Evolutionary conservation across 2,113 vertebrate genomes (phyloP).

Genomic region (Pelobates fuscus): DNA sequence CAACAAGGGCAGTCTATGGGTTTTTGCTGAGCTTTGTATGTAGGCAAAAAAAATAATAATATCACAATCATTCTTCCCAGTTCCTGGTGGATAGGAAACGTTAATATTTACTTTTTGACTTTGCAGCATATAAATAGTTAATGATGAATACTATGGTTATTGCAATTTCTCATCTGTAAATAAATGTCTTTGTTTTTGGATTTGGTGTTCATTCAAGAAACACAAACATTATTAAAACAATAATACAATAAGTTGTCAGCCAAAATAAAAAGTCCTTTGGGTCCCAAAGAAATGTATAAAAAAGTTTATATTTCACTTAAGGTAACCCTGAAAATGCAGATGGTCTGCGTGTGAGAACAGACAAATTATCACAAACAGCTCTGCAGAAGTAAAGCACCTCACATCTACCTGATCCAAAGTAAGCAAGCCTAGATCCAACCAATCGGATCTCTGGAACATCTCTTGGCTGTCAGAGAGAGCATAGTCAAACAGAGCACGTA

Average conservation of each 20-base stretch:
- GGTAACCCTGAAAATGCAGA: constrained; percentile 9
- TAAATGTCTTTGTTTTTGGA: neutral
- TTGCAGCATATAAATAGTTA: too few species aligned
- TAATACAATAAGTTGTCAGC: neutral
- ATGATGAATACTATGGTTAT: too few species aligned
- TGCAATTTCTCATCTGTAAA: too few species aligned
- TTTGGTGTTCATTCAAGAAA: neutral
- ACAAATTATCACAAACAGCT: constrained; percentile 9
- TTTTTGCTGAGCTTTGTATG: too few species aligned
- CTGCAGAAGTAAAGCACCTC: neutral
- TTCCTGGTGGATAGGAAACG: too few species aligned
- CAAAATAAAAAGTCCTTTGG: neutral
- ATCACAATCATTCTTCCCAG: too few species aligned
- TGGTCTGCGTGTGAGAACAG: neutral
- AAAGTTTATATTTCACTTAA: neutral
- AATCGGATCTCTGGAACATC: constrained; percentile 6
- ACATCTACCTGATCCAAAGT: constrained; percentile 14
- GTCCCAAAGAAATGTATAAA: neutral
- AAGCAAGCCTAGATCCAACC: constrained; percentile 42
- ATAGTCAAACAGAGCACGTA: constrained; percentile 7
- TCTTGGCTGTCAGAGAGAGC: neutral
- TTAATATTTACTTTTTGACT: too few species aligned
- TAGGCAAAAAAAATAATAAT: too few species aligned
- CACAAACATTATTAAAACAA: constrained; percentile 1
- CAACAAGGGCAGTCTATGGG: too few species aligned